Evolutionary conservation across 2,113 vertebrate genomes (phyloP), one percentile per base, ranked within the genome.

Genomic region (Passer montanus): DNA sequence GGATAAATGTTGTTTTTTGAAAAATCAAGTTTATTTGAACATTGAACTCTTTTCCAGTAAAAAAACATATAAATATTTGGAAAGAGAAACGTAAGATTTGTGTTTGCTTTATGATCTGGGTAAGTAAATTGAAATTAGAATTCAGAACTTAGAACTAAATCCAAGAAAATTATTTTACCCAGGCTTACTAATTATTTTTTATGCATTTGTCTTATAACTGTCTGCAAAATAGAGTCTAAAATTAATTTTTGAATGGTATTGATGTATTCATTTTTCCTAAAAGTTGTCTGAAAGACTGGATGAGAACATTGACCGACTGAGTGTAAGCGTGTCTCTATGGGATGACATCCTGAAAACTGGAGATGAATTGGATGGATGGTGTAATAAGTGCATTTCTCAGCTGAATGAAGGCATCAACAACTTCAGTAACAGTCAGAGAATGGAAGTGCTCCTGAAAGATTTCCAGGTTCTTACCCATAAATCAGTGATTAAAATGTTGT

Each of bases 271-370:
- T 37, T 39, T 81, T 88, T 94, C 58, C 9, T 75, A 37, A 88
- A 87, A 99, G 99, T 95, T 98, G 6, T 98, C 98, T n/a, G 99
- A 99, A 94, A 98, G 96, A 94, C 98, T 99, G 55, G 99, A 99
- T 67, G 98, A 98, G n/a, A 98, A 98, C 95, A 98, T 98, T 1
- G 98, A 99, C 58, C 97, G 94, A 46, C 98, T 99, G 52, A 97
- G 98, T 18, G 66, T 97, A 37, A 98, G 98, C 35, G 9, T 99
- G 31, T 96, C 98, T n/a, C 96, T 99, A 1, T 99, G 99, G 99
- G 98, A 98, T 20, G 99, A 99, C 62, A 97, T 99, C 21, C 98
- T 98, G 84, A 93, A 97, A 74, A 96, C 97, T 47, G 98, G 98
- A 94, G 98, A 98, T 17, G 98, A 99, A 85, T 97, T 99, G 7